phyloP scores from a whole-genome alignment of 1,140 invertebrate species.

The Coptotermes formosanus region DNA sequence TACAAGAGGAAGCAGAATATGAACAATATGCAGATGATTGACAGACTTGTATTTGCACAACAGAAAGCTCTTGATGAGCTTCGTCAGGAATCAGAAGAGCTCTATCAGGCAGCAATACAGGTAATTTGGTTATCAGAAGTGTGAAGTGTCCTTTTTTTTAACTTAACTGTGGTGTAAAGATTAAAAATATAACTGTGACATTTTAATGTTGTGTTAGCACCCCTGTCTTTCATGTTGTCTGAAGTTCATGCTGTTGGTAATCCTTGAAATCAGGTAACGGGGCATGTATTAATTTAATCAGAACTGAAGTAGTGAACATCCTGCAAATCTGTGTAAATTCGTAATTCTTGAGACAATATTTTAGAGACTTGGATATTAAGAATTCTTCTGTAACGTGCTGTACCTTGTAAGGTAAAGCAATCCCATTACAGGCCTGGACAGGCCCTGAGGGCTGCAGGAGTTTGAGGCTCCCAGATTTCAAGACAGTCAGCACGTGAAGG shows the following conservation, averaged over 20 bases:
- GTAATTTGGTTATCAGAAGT: conserved; percentile 46
- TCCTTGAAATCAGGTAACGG: background rate
- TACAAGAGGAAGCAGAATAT: conserved; percentile 65
- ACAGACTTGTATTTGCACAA: conserved; percentile 66
- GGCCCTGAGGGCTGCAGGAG: too few species aligned
- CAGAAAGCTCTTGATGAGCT: conserved; percentile 74
- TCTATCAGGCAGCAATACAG: conserved; percentile 80
- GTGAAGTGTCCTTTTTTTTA: background rate
- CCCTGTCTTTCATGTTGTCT: too few species aligned
- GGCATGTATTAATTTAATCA: background rate
- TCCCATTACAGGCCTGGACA: too few species aligned
- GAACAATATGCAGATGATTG: conserved; percentile 63
- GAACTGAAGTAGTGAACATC: background rate
- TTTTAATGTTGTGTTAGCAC: too few species aligned
- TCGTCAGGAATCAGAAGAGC: conserved; percentile 70
- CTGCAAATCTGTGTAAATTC: background rate
- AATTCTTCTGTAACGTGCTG: too few species aligned
- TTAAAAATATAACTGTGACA: too few species aligned
- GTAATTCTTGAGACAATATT: background rate
- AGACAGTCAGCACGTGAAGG: too few species aligned
- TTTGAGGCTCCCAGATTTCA: too few species aligned
- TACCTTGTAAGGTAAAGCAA: too few species aligned
- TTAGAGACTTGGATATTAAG: too few species aligned
- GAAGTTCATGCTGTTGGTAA: too few species aligned
- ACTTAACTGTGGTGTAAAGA: too few species aligned